Evolutionary conservation across 2,113 vertebrate species (phyloP).

Genomic region (Sylvietta virens): DNA sequence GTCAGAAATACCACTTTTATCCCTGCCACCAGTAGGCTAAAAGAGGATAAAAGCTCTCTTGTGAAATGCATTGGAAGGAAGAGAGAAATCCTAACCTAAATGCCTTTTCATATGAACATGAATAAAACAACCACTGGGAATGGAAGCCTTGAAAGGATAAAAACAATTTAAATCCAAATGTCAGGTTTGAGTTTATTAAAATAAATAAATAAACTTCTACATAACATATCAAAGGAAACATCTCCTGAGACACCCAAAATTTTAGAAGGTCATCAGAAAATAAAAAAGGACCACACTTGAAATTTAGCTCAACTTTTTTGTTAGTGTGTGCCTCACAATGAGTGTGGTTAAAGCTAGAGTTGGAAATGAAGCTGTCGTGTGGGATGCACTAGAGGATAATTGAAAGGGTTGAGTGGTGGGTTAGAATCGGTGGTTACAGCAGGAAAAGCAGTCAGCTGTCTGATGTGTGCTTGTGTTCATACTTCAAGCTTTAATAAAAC

Average conservation of each 20-base stretch:
- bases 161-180: neutral
- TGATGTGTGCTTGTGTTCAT: neutral
- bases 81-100: neutral
- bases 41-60: neutral
- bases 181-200: neutral
- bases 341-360: neutral
- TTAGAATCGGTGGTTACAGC: neutral
- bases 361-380: neutral
- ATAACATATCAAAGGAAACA: neutral
- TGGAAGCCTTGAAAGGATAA: neutral
- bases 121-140: neutral
- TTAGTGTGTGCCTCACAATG: neutral
- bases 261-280: neutral
- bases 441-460: neutral
- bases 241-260: neutral
- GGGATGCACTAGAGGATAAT: neutral
- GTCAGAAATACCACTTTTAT: neutral
- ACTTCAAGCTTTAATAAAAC: neutral
- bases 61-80: neutral
- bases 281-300: neutral
- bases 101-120: neutral
- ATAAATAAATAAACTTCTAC: neutral
- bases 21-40: neutral
- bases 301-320: neutral
- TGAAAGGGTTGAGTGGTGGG: neutral